Conservation (phyloP, 2,797 vertebrate genomes). For the Coreius guichenoti region DNA sequence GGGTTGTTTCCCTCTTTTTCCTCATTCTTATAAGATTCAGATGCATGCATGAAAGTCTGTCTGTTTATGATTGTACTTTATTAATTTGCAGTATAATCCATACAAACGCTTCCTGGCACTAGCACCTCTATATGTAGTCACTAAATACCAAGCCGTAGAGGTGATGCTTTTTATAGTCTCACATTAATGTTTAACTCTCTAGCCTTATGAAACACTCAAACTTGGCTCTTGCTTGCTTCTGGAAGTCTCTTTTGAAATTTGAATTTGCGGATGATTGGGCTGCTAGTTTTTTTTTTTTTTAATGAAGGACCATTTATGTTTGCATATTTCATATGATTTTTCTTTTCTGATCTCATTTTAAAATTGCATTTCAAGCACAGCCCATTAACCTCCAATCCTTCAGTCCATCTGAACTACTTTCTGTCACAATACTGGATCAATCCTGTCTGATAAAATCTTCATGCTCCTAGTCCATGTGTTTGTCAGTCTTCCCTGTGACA, state of each 20-base stretch:
- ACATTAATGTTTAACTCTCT: conserved; percentile 18
- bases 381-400: conserved; percentile 45
- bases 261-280: neutral
- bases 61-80: neutral
- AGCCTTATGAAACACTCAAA: neutral
- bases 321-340: neutral
- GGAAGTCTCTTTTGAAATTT: neutral
- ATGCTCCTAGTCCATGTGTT: conserved; percentile 28
- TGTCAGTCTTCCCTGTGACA: conserved; percentile 24
- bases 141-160: neutral
- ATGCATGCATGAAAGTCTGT: conserved; percentile 27
- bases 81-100: conserved; percentile 25
- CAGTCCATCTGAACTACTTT: conserved; percentile 37
- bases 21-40: conserved; percentile 31
- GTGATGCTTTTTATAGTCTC: conserved; percentile 24
- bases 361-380: conserved; percentile 29
- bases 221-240: conserved; percentile 6
- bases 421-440: conserved; percentile 23
- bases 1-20: neutral
- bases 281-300: neutral
- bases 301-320: neutral
- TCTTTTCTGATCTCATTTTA: neutral
- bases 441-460: conserved; percentile 36
- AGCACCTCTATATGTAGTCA: neutral
- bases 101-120: conserved; percentile 10